Evolutionary conservation across 1,140 invertebrate species (phyloP), one percentile per base, ranked within the genome.

Genomic region (Aethina tumida): DNA sequence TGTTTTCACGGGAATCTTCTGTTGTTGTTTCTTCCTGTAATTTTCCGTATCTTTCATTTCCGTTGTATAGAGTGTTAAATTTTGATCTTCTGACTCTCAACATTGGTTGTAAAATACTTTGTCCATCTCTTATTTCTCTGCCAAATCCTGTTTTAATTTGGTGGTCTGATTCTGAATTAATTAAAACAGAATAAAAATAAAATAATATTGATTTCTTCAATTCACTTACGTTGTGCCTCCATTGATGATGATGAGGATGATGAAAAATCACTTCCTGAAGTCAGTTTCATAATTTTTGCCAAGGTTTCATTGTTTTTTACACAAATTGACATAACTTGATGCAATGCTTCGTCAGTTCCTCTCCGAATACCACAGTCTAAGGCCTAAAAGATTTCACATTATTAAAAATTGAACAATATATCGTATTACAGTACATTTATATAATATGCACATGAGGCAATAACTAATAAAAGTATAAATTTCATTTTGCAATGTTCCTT

Each of bases 361-460:
- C 43, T 39, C 14, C 41, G 33, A 2, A 58, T 37, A 12, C 52
- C 52, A 39, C 58, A 60, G 39, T 60, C 50, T 15, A 60, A 28
- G 7, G 42, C 45, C 56, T 60, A 39, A 36, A 40, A 36, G 21
- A n/a, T 39, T 3, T n/a, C n/a, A n/a, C n/a, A n/a, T n/a, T n/a
- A n/a, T n/a, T n/a, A n/a, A n/a, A n/a, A n/a, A n/a, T n/a, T n/a
- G n/a, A n/a, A n/a, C n/a, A n/a, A n/a, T n/a, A n/a, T n/a, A n/a
- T n/a, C n/a, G n/a, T n/a, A n/a, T n/a, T n/a, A n/a, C n/a, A n/a
- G n/a, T n/a, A n/a, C n/a, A n/a, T n/a, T n/a, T n/a, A n/a, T n/a
- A n/a, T n/a, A n/a, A n/a, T n/a, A n/a, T n/a, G n/a, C n/a, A n/a
- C n/a, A n/a, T n/a, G n/a, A n/a, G n/a, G n/a, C n/a, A n/a, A n/a